Evolutionary conservation across 1,140 invertebrate genomes (phyloP).

Genomic region (Doryteuthis pealeii): DNA sequence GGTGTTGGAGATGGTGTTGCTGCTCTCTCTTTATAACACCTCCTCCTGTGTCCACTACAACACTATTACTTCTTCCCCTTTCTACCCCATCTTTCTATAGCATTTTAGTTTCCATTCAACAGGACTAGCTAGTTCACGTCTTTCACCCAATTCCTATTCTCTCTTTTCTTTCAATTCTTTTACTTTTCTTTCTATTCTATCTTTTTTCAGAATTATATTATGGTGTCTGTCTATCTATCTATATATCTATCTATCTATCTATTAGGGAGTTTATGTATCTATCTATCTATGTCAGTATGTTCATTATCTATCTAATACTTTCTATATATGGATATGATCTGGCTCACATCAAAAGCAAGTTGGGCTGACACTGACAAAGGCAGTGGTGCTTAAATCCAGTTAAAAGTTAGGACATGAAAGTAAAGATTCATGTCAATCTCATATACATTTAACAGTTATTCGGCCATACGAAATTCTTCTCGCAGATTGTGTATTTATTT

Average conservation of each 20-base stretch:
- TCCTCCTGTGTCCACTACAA: not conserved
- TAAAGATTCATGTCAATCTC: too few relatives aligned
- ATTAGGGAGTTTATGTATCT: slow-evolving; percentile 11
- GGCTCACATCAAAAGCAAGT: too few relatives aligned
- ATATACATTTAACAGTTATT: too few relatives aligned
- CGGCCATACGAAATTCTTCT: too few relatives aligned
- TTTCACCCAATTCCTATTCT: not conserved
- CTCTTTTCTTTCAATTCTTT: slow-evolving; percentile 5
- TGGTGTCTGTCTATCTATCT: slow-evolving; percentile 14
- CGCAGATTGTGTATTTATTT: too few relatives aligned
- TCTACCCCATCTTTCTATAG: not conserved
- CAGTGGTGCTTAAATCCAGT: too few relatives aligned
- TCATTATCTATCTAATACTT: too few relatives aligned
- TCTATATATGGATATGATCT: too few relatives aligned
- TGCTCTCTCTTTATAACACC: not conserved
- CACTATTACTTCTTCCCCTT: not conserved
- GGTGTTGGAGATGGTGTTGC: too few relatives aligned
- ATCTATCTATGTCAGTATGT: slow-evolving; percentile 21
- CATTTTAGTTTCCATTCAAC: not conserved
- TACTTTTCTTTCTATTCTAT: slow-evolving; percentile 2
- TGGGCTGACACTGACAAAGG: too few relatives aligned
- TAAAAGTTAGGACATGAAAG: too few relatives aligned
- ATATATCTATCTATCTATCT: slow-evolving; percentile 14
- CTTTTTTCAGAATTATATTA: slow-evolving; percentile 18
- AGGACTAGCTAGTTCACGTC: not conserved